Percentiles rank a stretch among this genome's conserved stretches.
Conservation (phyloP, 2,888 invertebrate species). For the Aethes cnicana region DNA sequence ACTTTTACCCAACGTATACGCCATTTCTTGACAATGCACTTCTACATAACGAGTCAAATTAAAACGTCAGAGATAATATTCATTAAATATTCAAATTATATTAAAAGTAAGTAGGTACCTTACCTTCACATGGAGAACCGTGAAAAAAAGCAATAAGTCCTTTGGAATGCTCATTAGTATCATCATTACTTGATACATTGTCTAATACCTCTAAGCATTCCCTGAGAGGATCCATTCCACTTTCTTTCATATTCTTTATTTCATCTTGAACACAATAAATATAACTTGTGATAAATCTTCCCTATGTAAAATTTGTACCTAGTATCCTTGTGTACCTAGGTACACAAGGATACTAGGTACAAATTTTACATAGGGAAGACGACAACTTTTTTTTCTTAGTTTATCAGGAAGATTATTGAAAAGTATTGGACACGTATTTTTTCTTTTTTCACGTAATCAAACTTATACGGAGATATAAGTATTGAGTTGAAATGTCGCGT, state of each 20-base stretch:
- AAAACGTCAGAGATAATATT: neutral
- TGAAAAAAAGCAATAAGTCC: conserved; percentile 69
- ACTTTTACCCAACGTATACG: conserved; percentile 64
- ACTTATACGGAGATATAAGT: too few relatives aligned
- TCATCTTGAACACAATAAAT: conserved; percentile 51
- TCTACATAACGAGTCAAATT: conserved; percentile 44
- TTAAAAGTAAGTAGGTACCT: too few relatives aligned
- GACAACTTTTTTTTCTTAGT: too few relatives aligned
- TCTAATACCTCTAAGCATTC: conserved; percentile 53
- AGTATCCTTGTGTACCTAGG: too few relatives aligned
- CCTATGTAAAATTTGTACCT: neutral
- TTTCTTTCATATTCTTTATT: conserved; percentile 56
- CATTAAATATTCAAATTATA: neutral
- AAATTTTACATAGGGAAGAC: neutral
- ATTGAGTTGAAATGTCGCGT: too few relatives aligned
- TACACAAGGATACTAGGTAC: too few relatives aligned
- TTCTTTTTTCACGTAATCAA: too few relatives aligned
- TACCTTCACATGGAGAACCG: conserved; percentile 73
- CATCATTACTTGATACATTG: conserved; percentile 34
- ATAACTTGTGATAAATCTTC: too few relatives aligned
- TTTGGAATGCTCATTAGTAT: conserved; percentile 49
- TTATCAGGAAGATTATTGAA: too few relatives aligned
- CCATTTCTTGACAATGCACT: conserved; percentile 66
- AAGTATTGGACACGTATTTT: too few relatives aligned
- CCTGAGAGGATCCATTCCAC: conserved; percentile 58